These are phyloP conservation scores for Cheilinus undulatus DNA, from an alignment of 2,113 vertebrate species.

Conservation along the genomic window DNA sequence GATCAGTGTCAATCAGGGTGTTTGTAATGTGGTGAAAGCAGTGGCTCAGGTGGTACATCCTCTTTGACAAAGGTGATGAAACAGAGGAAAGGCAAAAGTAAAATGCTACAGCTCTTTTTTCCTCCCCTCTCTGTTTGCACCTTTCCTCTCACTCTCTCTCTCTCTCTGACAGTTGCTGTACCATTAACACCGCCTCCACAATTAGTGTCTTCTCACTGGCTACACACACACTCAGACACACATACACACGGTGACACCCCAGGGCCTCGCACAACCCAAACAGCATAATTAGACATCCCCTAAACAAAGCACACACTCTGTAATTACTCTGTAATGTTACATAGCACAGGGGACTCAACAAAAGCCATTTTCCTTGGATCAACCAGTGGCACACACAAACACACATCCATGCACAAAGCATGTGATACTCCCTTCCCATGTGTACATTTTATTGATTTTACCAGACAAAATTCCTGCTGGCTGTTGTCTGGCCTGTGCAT, in stretches of 20 bases:
- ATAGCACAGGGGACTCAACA: constrained; percentile 80
- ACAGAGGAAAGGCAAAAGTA: constrained; percentile 49
- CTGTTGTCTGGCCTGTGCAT: constrained; percentile 33
- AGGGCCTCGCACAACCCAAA: constrained; percentile 81
- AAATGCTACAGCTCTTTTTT: constrained; percentile 41
- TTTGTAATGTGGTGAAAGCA: constrained; percentile 16
- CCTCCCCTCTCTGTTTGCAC: background rate
- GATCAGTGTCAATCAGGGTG: background rate
- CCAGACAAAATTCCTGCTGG: constrained; percentile 65
- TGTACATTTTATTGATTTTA: constrained; percentile 76
- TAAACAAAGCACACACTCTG: constrained; percentile 87
- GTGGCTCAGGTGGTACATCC: too few species aligned
- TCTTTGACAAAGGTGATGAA: constrained; percentile 21
- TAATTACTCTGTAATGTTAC: constrained; percentile 85
- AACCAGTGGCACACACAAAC: constrained; percentile 52
- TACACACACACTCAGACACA: constrained; percentile 51
- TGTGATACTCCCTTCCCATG: constrained; percentile 24
- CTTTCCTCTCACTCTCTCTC: constrained; percentile 25
- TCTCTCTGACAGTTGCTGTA: constrained; percentile 72
- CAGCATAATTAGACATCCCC: constrained; percentile 85
- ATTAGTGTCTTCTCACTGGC: constrained; percentile 76
- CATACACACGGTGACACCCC: constrained; percentile 71
- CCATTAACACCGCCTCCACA: constrained; percentile 76
- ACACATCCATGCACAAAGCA: constrained; percentile 9
- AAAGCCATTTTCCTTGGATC: constrained; percentile 77